phyloP scores from a whole-genome alignment of 2,113 vertebrate genomes.

The Aptenodytes forsteri region DNA sequence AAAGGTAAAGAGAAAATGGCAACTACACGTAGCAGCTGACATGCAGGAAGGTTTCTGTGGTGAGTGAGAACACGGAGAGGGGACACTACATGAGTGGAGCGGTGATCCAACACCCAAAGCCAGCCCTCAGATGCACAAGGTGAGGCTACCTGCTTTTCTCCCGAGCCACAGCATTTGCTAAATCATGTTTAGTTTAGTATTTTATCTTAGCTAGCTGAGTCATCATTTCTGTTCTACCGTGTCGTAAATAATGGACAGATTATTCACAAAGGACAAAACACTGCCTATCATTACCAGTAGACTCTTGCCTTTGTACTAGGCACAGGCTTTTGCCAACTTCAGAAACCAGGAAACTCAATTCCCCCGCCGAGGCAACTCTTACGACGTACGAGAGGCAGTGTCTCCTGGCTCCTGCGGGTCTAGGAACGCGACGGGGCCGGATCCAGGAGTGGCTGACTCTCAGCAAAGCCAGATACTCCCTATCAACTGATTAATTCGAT shows the following conservation, averaged over 20 bases:
- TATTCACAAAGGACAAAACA: not conserved
- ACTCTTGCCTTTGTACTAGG: not conserved
- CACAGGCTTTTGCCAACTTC: not conserved
- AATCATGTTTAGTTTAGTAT: not conserved
- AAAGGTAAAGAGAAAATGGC: not conserved
- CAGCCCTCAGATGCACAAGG: not conserved
- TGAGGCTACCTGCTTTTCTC: not conserved
- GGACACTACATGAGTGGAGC: accelerated
- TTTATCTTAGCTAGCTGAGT: not conserved
- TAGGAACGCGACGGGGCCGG: not conserved
- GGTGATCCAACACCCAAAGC: not conserved
- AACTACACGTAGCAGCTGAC: accelerated
- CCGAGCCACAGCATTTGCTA: accelerated
- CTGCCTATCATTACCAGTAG: not conserved
- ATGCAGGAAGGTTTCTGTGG: not conserved
- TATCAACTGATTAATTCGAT: not conserved
- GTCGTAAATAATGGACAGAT: not conserved
- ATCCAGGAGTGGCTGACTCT: not conserved
- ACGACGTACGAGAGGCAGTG: accelerated
- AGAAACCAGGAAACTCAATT: not conserved
- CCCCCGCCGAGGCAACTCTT: not conserved
- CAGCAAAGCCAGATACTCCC: not conserved
- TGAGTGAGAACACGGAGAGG: not conserved
- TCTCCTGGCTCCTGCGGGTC: not conserved
- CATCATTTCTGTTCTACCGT: accelerated